Base-by-base conservation (phyloP, 2,888 invertebrate genomes). In the Noctua janthe region DNA sequence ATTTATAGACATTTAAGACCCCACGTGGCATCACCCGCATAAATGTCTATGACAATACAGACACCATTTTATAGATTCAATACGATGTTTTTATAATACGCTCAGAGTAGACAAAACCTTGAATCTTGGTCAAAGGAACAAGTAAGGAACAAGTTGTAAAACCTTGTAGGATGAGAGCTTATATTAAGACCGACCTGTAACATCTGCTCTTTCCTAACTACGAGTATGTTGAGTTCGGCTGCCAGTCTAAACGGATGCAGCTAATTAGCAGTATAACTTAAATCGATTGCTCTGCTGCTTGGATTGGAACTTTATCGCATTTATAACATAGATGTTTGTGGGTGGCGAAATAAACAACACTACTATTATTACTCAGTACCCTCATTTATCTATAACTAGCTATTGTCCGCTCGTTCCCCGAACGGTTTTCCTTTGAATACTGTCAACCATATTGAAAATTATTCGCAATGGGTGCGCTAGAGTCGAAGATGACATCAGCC, bases 401-500 rank as follows among this genome's bases (percentile, higher is more conserved):
- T 77, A 64, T 87, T 73, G 56, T 75, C 43, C n/a, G 76, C 51
- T 72, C 15, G n/a, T 71, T 59, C 56, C 17, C 8, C 39, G 13
- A 80, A 74, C 74, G 54, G 70, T 88, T 88, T 86, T 81, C 78
- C 78, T 74, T 85, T 72, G 47, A 59, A 43, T 66, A 64, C 39
- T 56, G 81, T 75, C 80, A 74, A 85, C 73, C 71, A 74, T 86
- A 80, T 86, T 78, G 82, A 69, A 83, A 81, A 51, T 81, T 49
- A 88, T 81, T 88, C 73, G 82, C 71, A 47, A 85, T 86, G 62
- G 80, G 77, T 88, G 84, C 80, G 81, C 78, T 82, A 78, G 81
- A 81, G 80, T 81, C 39, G 56, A 75, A 51, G 67, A 88, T 86
- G 88, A 88, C 84, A 88, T 88, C 88, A 88, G 70, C 64, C 49